Evolutionary conservation across 2,888 invertebrate species (phyloP).

Genomic region (Chrysodeixis includens): DNA sequence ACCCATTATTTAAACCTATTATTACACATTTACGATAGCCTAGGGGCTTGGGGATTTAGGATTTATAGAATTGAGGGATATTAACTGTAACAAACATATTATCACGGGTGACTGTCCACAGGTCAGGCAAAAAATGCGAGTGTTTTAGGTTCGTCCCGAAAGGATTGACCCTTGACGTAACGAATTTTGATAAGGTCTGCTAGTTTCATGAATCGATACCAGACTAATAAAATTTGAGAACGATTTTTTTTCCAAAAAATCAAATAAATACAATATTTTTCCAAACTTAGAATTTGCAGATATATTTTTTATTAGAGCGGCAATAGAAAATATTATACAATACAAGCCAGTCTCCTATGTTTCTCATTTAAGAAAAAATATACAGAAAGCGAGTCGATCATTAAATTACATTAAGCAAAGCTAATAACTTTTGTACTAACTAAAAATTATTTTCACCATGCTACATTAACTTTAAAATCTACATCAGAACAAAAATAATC

Average conservation of each 20-base stretch:
- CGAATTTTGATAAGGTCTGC: neutral
- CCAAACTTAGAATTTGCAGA: too few species aligned
- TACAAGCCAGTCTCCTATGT: too few species aligned
- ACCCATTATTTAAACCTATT: neutral
- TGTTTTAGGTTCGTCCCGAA: conserved; percentile 1
- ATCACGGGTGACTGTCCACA: neutral
- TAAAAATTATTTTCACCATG: neutral
- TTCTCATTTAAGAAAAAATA: too few species aligned
- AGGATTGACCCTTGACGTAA: conserved; percentile 1
- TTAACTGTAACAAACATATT: neutral
- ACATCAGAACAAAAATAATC: neutral
- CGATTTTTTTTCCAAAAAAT: neutral
- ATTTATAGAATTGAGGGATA: neutral
- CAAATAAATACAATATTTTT: too few species aligned
- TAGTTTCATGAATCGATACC: conserved; percentile 1
- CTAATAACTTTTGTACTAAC: neutral
- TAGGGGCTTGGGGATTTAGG: neutral
- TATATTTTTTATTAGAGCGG: neutral
- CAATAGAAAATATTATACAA: too few species aligned
- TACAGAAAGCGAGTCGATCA: too few species aligned
- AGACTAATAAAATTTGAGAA: conserved; percentile 1
- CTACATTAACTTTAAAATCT: neutral
- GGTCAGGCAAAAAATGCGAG: neutral
- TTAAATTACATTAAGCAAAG: neutral
- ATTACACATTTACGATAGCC: neutral